Evolutionary conservation across 2,797 vertebrate genomes (phyloP).

Genomic region (Oreochromis grahami): DNA sequence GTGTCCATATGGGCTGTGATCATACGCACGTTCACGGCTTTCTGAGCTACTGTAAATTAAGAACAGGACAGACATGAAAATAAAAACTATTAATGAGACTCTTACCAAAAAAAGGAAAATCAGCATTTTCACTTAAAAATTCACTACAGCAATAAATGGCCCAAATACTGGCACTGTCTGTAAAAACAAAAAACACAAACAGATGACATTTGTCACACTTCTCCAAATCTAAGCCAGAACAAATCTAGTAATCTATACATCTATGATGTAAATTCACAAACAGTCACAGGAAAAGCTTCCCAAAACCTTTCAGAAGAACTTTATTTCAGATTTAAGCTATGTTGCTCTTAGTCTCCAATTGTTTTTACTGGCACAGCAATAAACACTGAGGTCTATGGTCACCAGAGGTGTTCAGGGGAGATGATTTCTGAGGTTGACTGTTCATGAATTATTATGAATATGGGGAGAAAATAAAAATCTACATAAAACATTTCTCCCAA

Average conservation of each 20-base stretch:
- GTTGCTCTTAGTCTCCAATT: neutral
- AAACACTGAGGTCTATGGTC: neutral
- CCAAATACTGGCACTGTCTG: neutral
- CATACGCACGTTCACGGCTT: slow-evolving; percentile 96
- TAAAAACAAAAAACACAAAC: neutral
- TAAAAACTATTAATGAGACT: neutral
- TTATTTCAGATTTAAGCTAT: neutral
- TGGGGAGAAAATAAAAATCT: neutral
- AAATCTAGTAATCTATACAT: neutral
- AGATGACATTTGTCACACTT: neutral
- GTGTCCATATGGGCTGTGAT: slow-evolving; percentile 99
- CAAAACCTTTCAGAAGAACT: neutral
- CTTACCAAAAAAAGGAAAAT: neutral
- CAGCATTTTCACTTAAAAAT: neutral
- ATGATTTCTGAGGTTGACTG: slow-evolving; percentile 17
- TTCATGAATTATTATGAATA: slow-evolving; percentile 12
- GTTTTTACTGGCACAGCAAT: neutral
- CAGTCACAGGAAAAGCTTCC: neutral
- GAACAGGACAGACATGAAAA: slow-evolving; percentile 48
- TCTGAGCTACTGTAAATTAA: slow-evolving; percentile 90
- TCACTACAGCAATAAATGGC: neutral
- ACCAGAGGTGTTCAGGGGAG: neutral
- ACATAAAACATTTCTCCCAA: neutral
- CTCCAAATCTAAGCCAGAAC: neutral
- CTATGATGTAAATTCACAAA: slow-evolving; percentile 7